Conservation (phyloP, 2,797 vertebrate genomes). For the Coregonus ussuriensis region DNA sequence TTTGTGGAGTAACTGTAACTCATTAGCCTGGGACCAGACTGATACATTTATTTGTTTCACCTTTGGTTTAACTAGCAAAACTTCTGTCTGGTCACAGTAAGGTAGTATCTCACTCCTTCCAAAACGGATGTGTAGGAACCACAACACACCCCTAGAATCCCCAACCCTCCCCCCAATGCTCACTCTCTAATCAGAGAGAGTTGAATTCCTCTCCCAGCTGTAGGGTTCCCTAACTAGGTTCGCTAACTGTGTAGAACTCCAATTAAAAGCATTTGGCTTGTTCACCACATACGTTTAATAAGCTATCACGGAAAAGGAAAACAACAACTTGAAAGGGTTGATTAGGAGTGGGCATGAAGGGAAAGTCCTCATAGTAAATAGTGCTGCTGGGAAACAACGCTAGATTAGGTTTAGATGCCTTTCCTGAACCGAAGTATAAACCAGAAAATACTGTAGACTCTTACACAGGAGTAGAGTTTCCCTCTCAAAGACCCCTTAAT, state of each 20-base stretch:
- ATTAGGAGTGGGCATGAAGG: constrained; percentile 1
- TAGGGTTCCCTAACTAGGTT: constrained; percentile 1
- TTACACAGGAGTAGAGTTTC: too few species aligned
- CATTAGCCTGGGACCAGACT: not conserved
- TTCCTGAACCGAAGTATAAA: too few species aligned
- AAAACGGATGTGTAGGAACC: not conserved
- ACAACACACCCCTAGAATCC: too few species aligned
- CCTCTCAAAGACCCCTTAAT: too few species aligned
- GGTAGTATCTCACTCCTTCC: not conserved
- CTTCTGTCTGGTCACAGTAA: not conserved
- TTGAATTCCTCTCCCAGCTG: not conserved
- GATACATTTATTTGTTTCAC: not conserved
- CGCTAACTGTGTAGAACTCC: constrained; percentile 1
- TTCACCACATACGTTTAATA: constrained; percentile 13
- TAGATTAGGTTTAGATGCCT: not conserved
- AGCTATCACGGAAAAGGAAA: constrained; percentile 17
- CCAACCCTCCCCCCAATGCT: not conserved
- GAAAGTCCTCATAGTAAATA: constrained; percentile 16
- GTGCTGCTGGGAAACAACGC: not conserved
- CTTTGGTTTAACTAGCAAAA: not conserved
- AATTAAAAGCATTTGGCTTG: not conserved
- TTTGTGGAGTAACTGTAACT: not conserved
- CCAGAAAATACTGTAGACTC: too few species aligned
- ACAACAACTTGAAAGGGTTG: constrained; percentile 19
- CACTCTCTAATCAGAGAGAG: not conserved